Evolutionary conservation across 2,888 invertebrate genomes (phyloP).

Genomic region (Galerucella calmariensis): DNA sequence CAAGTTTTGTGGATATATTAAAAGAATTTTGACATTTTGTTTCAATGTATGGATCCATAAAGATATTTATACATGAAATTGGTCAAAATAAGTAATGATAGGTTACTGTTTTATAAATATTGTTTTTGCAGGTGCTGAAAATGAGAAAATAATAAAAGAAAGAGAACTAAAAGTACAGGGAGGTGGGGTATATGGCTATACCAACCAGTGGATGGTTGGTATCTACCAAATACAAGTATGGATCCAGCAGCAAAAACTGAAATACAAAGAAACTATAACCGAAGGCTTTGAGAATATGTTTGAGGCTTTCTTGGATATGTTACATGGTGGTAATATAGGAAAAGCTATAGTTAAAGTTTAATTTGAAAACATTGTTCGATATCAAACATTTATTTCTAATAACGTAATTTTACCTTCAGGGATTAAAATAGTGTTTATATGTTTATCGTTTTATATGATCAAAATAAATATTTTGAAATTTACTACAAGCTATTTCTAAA

Average conservation of each 20-base stretch:
- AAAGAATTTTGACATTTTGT: too few relatives aligned
- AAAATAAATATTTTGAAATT: not conserved
- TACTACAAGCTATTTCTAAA: not conserved
- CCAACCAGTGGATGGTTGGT: constrained; percentile 72
- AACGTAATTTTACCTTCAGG: too few relatives aligned
- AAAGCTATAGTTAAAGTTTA: constrained; percentile 54
- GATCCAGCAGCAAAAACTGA: constrained; percentile 76
- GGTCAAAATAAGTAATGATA: too few relatives aligned
- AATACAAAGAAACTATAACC: constrained; percentile 75
- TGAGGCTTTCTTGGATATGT: constrained; percentile 51
- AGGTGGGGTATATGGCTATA: constrained; percentile 47
- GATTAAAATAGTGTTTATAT: not conserved
- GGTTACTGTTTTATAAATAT: too few relatives aligned
- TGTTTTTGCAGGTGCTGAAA: not conserved
- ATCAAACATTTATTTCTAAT: too few relatives aligned
- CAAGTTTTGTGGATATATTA: too few relatives aligned
- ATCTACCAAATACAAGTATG: constrained; percentile 72
- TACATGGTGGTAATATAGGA: constrained; percentile 52
- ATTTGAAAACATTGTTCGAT: not conserved
- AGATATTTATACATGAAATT: not conserved
- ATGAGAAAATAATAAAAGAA: not conserved
- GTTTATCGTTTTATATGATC: not conserved
- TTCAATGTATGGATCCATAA: too few relatives aligned
- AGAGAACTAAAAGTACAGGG: constrained; percentile 52
- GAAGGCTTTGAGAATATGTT: constrained; percentile 69